These are phyloP conservation scores for Cryptus viduatorius DNA, from an alignment of 2,888 invertebrate species.

Conservation along the genomic window DNA sequence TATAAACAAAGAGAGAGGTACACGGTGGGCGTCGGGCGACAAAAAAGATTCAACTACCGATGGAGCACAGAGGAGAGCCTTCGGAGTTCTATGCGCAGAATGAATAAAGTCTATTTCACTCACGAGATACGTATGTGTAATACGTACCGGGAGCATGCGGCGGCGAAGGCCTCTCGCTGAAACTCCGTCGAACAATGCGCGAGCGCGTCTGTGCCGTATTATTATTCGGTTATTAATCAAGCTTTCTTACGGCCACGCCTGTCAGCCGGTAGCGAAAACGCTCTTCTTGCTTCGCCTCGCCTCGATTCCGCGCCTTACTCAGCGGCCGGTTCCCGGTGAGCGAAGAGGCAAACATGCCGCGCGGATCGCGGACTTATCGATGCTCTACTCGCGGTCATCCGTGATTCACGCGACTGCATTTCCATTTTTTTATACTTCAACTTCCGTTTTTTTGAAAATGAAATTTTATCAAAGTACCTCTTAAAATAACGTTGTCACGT, in stretches of 20 bases:
- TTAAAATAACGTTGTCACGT: background rate
- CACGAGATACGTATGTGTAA: slow-evolving; percentile 29
- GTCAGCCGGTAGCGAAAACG: slow-evolving; percentile 76
- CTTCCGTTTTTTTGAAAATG: background rate
- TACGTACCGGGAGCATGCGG: background rate
- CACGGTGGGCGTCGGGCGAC: slow-evolving; percentile 28
- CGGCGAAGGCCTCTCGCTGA: slow-evolving; percentile 2
- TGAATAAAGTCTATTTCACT: slow-evolving; percentile 45
- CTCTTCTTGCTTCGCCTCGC: slow-evolving; percentile 75
- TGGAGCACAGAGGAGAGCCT: slow-evolving; percentile 9
- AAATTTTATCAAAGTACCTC: no score
- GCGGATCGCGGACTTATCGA: slow-evolving; percentile 57
- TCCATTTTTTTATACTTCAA: background rate
- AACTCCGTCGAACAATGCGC: slow-evolving; percentile 67
- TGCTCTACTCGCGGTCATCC: slow-evolving; percentile 23
- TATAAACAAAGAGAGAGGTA: slow-evolving; percentile 39
- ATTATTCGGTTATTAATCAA: slow-evolving; percentile 83
- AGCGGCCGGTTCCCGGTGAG: slow-evolving; percentile 24
- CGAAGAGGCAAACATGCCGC: slow-evolving; percentile 36
- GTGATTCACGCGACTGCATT: slow-evolving; percentile 15
- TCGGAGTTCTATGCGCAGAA: slow-evolving; percentile 27
- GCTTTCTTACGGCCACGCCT: slow-evolving; percentile 77
- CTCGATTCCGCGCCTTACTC: slow-evolving; percentile 41
- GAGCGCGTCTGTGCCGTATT: slow-evolving; percentile 73
- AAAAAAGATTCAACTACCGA: slow-evolving; percentile 51